Evolutionary conservation across 2,888 invertebrate genomes (phyloP).

Genomic region (Aelia acuminata): DNA sequence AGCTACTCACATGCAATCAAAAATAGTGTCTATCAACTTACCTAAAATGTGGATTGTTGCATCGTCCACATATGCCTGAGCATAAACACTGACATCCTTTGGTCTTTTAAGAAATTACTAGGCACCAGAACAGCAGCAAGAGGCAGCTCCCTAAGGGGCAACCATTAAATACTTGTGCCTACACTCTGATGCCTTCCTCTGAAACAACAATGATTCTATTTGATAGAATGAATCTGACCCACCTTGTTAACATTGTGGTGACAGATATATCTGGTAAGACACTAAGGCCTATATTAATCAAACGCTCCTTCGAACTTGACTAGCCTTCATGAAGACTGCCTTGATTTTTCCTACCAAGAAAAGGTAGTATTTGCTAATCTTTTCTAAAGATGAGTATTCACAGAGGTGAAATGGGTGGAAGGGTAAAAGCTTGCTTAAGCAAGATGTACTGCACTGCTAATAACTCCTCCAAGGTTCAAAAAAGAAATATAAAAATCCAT

Average conservation of each 20-base stretch:
- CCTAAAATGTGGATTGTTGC: neutral
- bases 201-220: slow-evolving; percentile 16
- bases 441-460: neutral
- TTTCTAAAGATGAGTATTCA: neutral
- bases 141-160: neutral
- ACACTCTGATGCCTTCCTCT: slow-evolving; percentile 10
- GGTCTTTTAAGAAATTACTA: neutral
- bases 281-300: neutral
- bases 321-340: neutral
- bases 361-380: neutral
- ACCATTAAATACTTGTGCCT: neutral
- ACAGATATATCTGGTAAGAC: neutral
- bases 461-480: neutral
- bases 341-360: neutral
- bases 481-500: neutral
- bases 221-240: slow-evolving; percentile 5
- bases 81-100: neutral
- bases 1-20: slow-evolving; percentile 4
- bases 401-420: neutral
- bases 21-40: neutral
- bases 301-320: neutral
- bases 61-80: neutral
- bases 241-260: neutral
- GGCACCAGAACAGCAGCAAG: slow-evolving; percentile 21
- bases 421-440: neutral